phyloP scores from a whole-genome alignment of 2,797 vertebrate genomes.

The Microchirus variegatus region DNA sequence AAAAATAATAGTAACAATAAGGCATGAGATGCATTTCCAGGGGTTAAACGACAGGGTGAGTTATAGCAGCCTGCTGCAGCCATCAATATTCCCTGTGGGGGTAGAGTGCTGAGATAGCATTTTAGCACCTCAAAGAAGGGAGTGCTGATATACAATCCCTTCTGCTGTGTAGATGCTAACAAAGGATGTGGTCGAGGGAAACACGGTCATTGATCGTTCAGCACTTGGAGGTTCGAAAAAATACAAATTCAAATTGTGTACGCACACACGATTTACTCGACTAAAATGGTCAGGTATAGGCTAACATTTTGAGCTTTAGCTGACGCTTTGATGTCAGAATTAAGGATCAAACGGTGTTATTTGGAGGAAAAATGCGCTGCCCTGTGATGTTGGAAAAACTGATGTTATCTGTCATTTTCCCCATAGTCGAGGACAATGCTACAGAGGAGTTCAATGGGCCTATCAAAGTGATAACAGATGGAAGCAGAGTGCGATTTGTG shows the following conservation, averaged over 20 bases:
- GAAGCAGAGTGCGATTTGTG: conserved; percentile 23
- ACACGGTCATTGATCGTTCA: conserved; percentile 41
- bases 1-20: conserved; percentile 33
- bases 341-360: conserved; percentile 33
- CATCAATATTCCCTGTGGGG: conserved; percentile 38
- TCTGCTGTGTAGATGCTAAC: conserved; percentile 35
- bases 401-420: conserved; percentile 56
- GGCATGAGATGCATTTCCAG: conserved; percentile 17
- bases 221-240: conserved; percentile 18
- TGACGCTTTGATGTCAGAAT: conserved; percentile 24
- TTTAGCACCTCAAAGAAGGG: conserved; percentile 49
- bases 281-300: conserved; percentile 8
- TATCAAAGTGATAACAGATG: conserved; percentile 44
- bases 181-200: conserved; percentile 46
- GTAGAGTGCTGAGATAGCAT: conserved; percentile 33
- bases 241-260: conserved; percentile 16
- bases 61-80: conserved; percentile 19
- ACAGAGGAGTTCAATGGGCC: conserved; percentile 39
- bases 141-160: conserved; percentile 37
- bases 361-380: conserved; percentile 10
- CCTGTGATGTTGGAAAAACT: conserved; percentile 48
- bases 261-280: not conserved
- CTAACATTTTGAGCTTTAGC: conserved; percentile 14
- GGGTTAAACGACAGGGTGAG: conserved; percentile 25
- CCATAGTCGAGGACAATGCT: conserved; percentile 49